Conservation (phyloP, 2,113 vertebrate genomes). For the Psephotus haematonotus region DNA sequence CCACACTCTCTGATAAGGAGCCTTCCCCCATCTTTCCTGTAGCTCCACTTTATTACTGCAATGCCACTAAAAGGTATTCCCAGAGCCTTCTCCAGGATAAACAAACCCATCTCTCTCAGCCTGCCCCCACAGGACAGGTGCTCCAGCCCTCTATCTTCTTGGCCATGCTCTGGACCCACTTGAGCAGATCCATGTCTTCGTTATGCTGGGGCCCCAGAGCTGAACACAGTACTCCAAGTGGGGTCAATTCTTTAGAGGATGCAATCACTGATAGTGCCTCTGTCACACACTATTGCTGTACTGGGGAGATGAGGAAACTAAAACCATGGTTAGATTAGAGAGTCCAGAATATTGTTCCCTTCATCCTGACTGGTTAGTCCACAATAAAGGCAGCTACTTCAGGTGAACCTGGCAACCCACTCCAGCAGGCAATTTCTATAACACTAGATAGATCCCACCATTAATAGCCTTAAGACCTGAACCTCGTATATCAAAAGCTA, state of each 20-base stretch:
- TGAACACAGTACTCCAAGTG: neutral
- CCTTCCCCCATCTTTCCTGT: neutral
- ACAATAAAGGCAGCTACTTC: fast-evolving
- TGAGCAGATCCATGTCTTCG: neutral
- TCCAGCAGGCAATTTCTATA: fast-evolving
- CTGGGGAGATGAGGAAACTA: neutral
- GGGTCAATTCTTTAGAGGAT: neutral
- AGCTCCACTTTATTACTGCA: neutral
- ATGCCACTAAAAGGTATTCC: neutral
- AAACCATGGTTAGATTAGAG: neutral
- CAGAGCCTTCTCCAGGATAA: neutral
- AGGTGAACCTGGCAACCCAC: neutral
- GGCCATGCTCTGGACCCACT: neutral
- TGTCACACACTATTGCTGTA: neutral
- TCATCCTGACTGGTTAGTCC: neutral
- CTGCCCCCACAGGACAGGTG: neutral
- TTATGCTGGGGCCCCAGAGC: neutral
- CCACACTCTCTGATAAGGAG: neutral
- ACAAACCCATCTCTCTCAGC: neutral
- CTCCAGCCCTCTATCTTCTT: neutral
- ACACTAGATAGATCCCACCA: neutral
- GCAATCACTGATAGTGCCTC: neutral
- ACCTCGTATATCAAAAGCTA: neutral
- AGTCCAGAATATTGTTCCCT: neutral
- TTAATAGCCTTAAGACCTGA: neutral